Evolutionary conservation across 1,140 invertebrate species (phyloP), one percentile per base, ranked within the genome.

Genomic region (Sycobia sp.): DNA sequence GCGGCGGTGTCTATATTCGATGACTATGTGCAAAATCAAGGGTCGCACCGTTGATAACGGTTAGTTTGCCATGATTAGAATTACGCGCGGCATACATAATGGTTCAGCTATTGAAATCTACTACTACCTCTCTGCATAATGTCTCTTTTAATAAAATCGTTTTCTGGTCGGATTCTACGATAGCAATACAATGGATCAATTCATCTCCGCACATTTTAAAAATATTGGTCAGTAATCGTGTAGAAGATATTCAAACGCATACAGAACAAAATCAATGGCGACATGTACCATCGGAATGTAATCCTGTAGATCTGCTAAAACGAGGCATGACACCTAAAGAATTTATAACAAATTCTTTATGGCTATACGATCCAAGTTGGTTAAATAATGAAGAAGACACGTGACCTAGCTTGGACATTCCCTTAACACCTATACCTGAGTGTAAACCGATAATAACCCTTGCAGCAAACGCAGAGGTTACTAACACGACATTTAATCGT

Each of bases 141-240:
- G n/a, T n/a, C n/a, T n/a, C n/a, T 34, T 57, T 20, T 5, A n/a
- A 29, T 50, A 27, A 32, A 32, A 18, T 29, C 9, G 8, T 18
- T 7, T 13, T 53, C 18, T 57, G 54, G 46, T 27, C 44, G 9
- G 54, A n/a, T n/a, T n/a, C n/a, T n/a, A n/a, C n/a, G n/a, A n/a
- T n/a, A n/a, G n/a, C n/a, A n/a, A n/a, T n/a, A 9, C 11, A 16
- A 16, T 62, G 44, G 61, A 38, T 62, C n/a, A 55, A 49, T 14
- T 18, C 47, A 2, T 8, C 34, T 23, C 29, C 51, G 4, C 25
- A 50, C 16, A 4, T 32, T 10, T 16, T 50, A 11, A 50, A 50
- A 32, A 50, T 27, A 5, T 50, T 57, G 14, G 38, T 57, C 3
- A 14, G 22, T 4, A 57, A 57, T 46, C 39, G 54, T 1, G 41